phyloP scores from a whole-genome alignment of 92 coral and sea anemone species.

The Umimayanthus kanabou region DNA sequence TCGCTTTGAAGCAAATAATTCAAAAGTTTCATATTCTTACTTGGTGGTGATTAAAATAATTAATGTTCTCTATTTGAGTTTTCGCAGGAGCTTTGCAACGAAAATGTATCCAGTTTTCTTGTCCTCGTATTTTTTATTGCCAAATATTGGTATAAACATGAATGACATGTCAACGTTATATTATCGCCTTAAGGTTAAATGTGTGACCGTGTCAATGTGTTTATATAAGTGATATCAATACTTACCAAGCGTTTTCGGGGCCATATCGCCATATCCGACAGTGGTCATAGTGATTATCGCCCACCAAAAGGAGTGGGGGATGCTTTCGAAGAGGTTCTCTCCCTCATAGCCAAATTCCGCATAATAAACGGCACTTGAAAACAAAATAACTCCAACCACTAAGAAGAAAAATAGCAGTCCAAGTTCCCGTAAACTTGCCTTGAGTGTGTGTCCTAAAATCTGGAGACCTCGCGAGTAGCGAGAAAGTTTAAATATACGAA shows the following conservation, averaged over 20 bases:
- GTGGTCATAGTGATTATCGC: conserved; percentile 98
- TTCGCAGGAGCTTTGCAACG: not conserved
- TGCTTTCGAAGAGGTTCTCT: conserved; percentile 73
- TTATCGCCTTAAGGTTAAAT: not conserved
- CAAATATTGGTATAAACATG: not conserved
- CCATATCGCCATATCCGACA: conserved; percentile 97
- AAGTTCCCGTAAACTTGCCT: conserved; percentile 92
- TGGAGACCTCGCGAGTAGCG: conserved; percentile 98
- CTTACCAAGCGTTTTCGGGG: conserved; percentile 91
- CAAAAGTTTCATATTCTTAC: no score
- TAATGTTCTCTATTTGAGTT: not conserved
- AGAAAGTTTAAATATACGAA: conserved; percentile 94
- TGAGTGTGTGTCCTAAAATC: conserved; percentile 95
- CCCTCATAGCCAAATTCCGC: conserved; percentile 73
- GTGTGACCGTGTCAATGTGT: not conserved
- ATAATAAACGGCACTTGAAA: conserved; percentile 95
- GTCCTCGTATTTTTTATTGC: not conserved
- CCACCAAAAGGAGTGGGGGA: conserved; percentile 99
- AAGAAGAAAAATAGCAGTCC: conserved; percentile 90
- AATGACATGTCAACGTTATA: not conserved
- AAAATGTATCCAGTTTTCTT: not conserved
- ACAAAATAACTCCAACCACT: conserved; percentile 93
- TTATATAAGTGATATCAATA: conserved; percentile 13
- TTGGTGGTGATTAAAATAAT: not conserved
- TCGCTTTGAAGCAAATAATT: not conserved